Base-by-base conservation (phyloP, 2,888 invertebrate species). In the Melangyna quadrimaculata region DNA sequence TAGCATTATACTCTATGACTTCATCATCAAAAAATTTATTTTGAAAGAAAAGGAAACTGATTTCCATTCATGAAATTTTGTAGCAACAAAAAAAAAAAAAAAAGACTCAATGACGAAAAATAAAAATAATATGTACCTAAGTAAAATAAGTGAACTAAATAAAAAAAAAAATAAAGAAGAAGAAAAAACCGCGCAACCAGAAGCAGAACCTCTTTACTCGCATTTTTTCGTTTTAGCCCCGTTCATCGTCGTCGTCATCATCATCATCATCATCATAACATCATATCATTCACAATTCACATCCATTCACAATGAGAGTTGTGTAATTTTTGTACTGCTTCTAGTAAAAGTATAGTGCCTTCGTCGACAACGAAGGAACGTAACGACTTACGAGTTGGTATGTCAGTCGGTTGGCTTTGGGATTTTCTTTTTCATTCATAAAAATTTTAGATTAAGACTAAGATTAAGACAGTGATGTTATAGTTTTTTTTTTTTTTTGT, bases 21-120 rank as follows among this genome's bases (percentile, higher is more conserved):
- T 45, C 43, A 51, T 67, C 67, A 37, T 67, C 51, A 24, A 40
- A 29, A 29, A 24, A 65, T 73, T 74, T 29, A 32, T 78, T 81
- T 65, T 77, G 75, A 71, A 72, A 77, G 57, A 77, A 67, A 67
- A 79, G 78, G 70, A 74, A 71, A 79, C 78, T 65, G 74, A 83
- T 79, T 83, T 84, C 79, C 83, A 84, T 84, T 79, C 79, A 79
- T 79, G 79, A 79, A 83, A 78, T 19, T 83, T 78, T 67, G 69
- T 78, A 45, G 81, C 71, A 67, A 72, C 73, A 69, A 63, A 67
- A 69, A 27, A 32, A 45, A 45, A 27, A 32, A 57, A 59, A 37
- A 35, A 27, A 77, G 40, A 45, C 59, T 61, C 24, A 24, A 27
- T 61, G 65, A 32, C 24, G 24, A 53, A 35, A 27, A 27, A 77